phyloP scores from a whole-genome alignment of 2,888 invertebrate species.

The Trichogramma evanescens region DNA sequence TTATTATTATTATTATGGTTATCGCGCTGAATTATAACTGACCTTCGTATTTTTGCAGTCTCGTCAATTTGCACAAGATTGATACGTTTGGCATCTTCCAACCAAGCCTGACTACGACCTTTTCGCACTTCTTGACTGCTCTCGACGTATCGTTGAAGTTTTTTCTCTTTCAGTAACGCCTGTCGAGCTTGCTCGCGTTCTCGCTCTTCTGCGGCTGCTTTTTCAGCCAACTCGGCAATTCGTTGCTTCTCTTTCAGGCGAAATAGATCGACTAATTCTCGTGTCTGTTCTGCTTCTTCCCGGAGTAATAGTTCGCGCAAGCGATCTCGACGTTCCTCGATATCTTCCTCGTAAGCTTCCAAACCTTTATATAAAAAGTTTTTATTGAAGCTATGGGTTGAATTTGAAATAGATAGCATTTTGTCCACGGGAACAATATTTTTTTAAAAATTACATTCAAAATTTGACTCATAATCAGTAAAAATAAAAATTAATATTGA shows the following conservation, averaged over 20 bases:
- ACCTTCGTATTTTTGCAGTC: slow-evolving; percentile 48
- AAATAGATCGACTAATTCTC: slow-evolving; percentile 52
- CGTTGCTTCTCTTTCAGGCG: slow-evolving; percentile 50
- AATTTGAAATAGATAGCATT: too few species aligned
- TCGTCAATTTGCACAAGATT: slow-evolving; percentile 59
- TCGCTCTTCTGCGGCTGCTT: slow-evolving; percentile 48
- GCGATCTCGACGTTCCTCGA: slow-evolving; percentile 48
- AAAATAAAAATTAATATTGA: too few species aligned
- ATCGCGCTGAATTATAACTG: too few species aligned
- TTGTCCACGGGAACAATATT: too few species aligned
- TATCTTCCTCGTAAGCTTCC: slow-evolving; percentile 48
- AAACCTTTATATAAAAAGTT: slow-evolving; percentile 38
- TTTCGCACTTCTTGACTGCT: slow-evolving; percentile 50
- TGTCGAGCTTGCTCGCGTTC: slow-evolving; percentile 53
- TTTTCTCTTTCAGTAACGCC: slow-evolving; percentile 47
- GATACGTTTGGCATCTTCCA: slow-evolving; percentile 51
- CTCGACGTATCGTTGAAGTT: slow-evolving; percentile 45
- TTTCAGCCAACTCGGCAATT: slow-evolving; percentile 51
- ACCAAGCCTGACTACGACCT: slow-evolving; percentile 47
- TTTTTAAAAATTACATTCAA: too few species aligned
- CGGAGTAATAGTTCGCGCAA: slow-evolving; percentile 42
- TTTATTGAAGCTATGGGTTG: too few species aligned
- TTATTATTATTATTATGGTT: too few species aligned
- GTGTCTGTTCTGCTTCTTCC: slow-evolving; percentile 50
- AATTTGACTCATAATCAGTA: too few species aligned